Conservation (phyloP, 2,113 vertebrate genomes). For the Malurus melanocephalus region DNA sequence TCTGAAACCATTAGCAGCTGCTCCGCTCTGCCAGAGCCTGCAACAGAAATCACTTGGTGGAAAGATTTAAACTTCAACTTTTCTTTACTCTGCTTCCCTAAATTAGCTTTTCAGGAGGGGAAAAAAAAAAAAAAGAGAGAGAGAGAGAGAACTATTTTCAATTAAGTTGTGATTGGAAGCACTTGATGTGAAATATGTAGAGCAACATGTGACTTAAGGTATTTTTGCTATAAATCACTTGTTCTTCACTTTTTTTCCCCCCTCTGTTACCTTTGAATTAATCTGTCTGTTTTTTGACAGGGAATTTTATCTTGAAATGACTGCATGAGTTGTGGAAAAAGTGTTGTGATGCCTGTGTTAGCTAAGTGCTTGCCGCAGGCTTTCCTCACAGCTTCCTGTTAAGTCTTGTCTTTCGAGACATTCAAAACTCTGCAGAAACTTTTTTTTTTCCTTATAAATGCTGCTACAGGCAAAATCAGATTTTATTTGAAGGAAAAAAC, state of each 20-base stretch:
- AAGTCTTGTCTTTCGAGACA: slow-evolving; percentile 43
- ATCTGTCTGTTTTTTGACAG: slow-evolving; percentile 25
- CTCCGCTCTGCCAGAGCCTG: slow-evolving; percentile 4
- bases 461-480: neutral
- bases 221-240: slow-evolving; percentile 25
- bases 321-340: neutral
- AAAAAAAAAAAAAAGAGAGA: neutral
- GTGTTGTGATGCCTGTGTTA: slow-evolving; percentile 20
- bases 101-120: neutral
- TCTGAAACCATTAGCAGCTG: slow-evolving; percentile 55
- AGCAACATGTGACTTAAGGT: neutral
- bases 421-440: neutral
- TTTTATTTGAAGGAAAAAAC: neutral
- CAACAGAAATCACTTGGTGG: neutral
- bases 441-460: neutral
- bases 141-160: neutral
- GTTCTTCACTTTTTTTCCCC: neutral
- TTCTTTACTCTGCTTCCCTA: neutral
- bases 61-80: neutral
- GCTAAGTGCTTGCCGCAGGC: slow-evolving; percentile 12
- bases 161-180: neutral
- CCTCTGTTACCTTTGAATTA: neutral
- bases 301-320: slow-evolving; percentile 48
- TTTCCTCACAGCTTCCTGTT: slow-evolving; percentile 42
- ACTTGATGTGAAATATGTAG: neutral